A percentile compares a stretch with the other conserved stretches of the same genome.
Evolutionary conservation across 2,113 vertebrate species (phyloP).

Genomic region (Loxodonta africana): DNA sequence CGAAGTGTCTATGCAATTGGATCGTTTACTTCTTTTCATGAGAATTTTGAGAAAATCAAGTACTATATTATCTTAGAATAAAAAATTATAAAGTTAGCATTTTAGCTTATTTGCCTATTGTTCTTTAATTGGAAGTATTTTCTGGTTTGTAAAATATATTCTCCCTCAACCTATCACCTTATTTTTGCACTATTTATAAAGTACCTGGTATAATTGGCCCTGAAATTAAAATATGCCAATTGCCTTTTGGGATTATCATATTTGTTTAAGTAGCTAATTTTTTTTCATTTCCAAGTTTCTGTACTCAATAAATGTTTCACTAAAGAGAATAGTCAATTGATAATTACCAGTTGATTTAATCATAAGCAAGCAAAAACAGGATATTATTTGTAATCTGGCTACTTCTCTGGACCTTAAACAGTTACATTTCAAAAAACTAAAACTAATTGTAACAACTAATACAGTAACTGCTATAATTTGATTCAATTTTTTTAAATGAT

Average conservation of each 20-base stretch:
- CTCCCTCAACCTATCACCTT: neutral
- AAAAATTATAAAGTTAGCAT: slow-evolving; percentile 6
- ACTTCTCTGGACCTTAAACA: slow-evolving; percentile 39
- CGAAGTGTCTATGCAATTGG: slow-evolving; percentile 58
- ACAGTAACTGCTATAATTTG: neutral
- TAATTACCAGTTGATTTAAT: slow-evolving; percentile 58
- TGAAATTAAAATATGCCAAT: slow-evolving; percentile 5
- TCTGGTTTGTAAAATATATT: slow-evolving; percentile 17
- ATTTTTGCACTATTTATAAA: slow-evolving; percentile 14
- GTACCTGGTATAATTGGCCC: neutral
- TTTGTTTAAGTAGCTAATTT: slow-evolving; percentile 3
- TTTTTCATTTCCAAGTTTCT: slow-evolving; percentile 26
- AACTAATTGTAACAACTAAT: too few relatives aligned
- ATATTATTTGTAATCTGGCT: neutral
- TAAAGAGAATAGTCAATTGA: slow-evolving; percentile 30
- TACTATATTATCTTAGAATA: neutral
- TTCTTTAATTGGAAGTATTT: slow-evolving; percentile 50
- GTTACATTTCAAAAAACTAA: slow-evolving; percentile 13
- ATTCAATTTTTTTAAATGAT: slow-evolving; percentile 26
- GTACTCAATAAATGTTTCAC: neutral
- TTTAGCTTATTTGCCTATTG: slow-evolving; percentile 6
- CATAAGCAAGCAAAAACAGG: slow-evolving; percentile 35
- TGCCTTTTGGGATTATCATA: neutral
- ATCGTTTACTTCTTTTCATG: slow-evolving; percentile 45
- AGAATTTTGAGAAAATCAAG: slow-evolving; percentile 60